Percentiles rank a stretch among this genome's conserved stretches.
phyloP scores from a whole-genome alignment of 2,113 vertebrate genomes.

The Clarias magur region DNA sequence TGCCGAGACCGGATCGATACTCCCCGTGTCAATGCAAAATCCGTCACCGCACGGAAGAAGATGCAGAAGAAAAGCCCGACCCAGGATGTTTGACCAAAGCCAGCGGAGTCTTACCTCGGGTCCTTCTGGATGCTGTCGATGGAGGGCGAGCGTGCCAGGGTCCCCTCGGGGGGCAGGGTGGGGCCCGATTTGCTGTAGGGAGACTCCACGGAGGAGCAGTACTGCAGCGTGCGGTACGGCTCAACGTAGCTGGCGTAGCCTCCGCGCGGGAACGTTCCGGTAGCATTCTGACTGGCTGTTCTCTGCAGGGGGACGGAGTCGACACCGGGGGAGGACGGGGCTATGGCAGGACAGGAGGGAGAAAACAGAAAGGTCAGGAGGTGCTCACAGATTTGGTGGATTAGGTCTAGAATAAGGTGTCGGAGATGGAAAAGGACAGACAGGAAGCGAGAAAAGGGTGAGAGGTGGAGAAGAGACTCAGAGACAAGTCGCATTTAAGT shows the following conservation, averaged over 20 bases:
- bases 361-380: slow-evolving; percentile 97
- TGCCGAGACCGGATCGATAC: slow-evolving; percentile 7
- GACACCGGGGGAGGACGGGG: slow-evolving; percentile 99
- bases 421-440: slow-evolving; percentile 35
- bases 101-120: slow-evolving; percentile 83
- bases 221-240: slow-evolving; percentile 96
- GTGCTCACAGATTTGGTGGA: slow-evolving; percentile 90
- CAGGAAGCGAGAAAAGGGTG: background rate
- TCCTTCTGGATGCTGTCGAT: slow-evolving; percentile 99
- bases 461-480: background rate
- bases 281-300: slow-evolving; percentile 88
- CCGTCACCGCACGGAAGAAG: background rate
- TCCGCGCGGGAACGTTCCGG: slow-evolving; percentile 89
- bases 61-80: background rate
- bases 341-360: slow-evolving; percentile 97
- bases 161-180: slow-evolving; percentile 93
- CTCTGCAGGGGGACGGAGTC: slow-evolving; percentile 99
- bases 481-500: background rate
- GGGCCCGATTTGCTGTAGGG: slow-evolving; percentile 99
- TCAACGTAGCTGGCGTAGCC: slow-evolving; percentile 91
- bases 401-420: slow-evolving; percentile 78
- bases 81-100: background rate
- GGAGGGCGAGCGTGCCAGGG: slow-evolving; percentile 93
- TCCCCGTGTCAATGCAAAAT: background rate
- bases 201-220: slow-evolving; percentile 96